Evolutionary conservation across 1,140 invertebrate species (phyloP), one percentile per base, ranked within the genome.

Genomic region (Panulirus ornatus): DNA sequence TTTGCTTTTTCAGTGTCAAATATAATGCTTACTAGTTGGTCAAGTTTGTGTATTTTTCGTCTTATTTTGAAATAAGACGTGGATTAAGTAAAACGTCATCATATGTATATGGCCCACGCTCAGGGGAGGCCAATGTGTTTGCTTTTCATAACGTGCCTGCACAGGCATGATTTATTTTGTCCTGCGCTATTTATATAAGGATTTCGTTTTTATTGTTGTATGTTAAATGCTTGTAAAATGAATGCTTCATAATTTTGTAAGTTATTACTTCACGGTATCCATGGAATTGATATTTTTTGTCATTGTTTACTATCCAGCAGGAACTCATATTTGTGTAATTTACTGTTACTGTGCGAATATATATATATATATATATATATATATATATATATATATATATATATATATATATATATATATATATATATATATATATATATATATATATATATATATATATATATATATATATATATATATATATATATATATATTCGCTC

Each of bases 361-460:
- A 79, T 79, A 79, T 79, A 51, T 79, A 79, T 79, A 79, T 79
- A 79, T 79, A 51, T 79, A 79, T 79, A 79, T 79, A 79, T 79
- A 79, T 79, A 79, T 79, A 79, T 79, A 79, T 79, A 79, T 79
- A 79, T 79, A 79, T 54, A 79, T 79, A 79, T 79, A 79, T 79
- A 79, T 79, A 51, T 79, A 79, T 54, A 79, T 79, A 79, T 79
- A 79, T 51, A 79, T 79, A 79, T 79, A 47, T 79, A 51, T 79
- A 79, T 79, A 51, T 79, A 79, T 79, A 79, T 79, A 79, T 79
- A 79, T 79, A 79, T 79, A 79, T 79, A 79, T 79, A 79, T 79
- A 79, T 79, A 47, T 79, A 47, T 79, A 47, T 79, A 47, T 79
- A 47, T 79, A 47, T 79, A 47, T 79, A 47, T 79, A 47, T 79